A percentile compares a stretch with the other conserved stretches of the same genome.
phyloP scores from a whole-genome alignment of 1,140 invertebrate genomes.

The Daktulosphaira vitifoliae region DNA sequence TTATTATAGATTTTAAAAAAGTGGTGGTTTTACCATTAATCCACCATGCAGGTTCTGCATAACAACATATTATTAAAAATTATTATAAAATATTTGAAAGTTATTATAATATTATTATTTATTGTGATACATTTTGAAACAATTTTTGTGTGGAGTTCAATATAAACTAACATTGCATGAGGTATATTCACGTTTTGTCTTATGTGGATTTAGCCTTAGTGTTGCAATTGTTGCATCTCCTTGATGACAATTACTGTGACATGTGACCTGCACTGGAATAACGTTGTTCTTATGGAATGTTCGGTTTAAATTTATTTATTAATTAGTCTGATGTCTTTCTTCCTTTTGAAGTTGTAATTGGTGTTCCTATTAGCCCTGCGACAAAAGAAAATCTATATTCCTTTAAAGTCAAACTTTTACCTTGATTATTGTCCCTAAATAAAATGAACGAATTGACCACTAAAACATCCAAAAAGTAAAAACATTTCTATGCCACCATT shows the following conservation, averaged over 20 bases:
- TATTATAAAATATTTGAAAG: no score
- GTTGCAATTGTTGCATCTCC: background rate
- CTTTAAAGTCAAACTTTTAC: background rate
- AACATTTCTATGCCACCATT: constrained; percentile 40
- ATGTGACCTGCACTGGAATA: background rate
- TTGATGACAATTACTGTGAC: background rate
- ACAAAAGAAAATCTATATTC: background rate
- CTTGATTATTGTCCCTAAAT: constrained; percentile 15
- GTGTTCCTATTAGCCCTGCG: background rate
- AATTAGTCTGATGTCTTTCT: background rate
- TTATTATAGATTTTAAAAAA: no score
- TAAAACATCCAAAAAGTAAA: constrained; percentile 39
- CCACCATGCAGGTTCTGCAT: no score
- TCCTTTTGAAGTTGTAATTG: background rate
- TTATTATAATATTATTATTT: no score
- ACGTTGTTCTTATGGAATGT: background rate
- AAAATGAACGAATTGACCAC: constrained; percentile 39
- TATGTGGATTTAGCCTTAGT: background rate
- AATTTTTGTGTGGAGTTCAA: constrained; percentile 3
- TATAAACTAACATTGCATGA: constrained; percentile 11
- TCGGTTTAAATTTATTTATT: background rate
- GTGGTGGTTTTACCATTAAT: no score
- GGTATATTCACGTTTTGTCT: background rate
- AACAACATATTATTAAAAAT: no score
- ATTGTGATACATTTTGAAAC: background rate